Conservation (phyloP, 2,888 invertebrate species). For the Perdita meconis region DNA sequence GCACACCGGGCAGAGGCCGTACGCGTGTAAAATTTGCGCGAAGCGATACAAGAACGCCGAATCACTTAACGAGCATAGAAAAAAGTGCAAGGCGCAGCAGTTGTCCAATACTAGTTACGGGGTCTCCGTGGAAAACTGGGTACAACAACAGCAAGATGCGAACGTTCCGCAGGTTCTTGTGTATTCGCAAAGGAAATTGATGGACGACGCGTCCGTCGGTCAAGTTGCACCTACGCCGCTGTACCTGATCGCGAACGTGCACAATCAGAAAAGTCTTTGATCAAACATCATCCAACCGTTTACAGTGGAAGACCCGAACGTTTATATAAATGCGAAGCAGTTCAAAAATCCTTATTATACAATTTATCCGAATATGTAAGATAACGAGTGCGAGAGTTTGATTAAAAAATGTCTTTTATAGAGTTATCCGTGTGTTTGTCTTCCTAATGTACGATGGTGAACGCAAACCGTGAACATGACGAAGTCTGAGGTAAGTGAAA, state of each 20-base stretch:
- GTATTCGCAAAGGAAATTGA: constrained; percentile 76
- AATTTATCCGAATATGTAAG: constrained; percentile 80
- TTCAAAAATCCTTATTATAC: constrained; percentile 78
- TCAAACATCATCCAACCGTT: constrained; percentile 76
- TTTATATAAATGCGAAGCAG: constrained; percentile 76
- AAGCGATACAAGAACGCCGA: constrained; percentile 80
- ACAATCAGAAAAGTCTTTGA: constrained; percentile 72
- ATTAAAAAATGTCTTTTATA: constrained; percentile 51
- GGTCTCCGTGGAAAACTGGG: constrained; percentile 62
- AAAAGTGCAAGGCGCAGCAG: constrained; percentile 80
- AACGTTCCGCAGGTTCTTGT: constrained; percentile 70
- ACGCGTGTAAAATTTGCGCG: constrained; percentile 81
- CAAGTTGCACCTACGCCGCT: constrained; percentile 69
- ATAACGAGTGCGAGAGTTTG: constrained; percentile 35
- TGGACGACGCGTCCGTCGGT: constrained; percentile 68
- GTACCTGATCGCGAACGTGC: constrained; percentile 77
- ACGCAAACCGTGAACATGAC: background rate
- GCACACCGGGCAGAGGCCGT: constrained; percentile 81
- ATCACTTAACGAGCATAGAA: constrained; percentile 80
- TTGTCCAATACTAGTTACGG: constrained; percentile 58
- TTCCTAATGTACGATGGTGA: background rate
- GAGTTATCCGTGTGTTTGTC: constrained; percentile 2
- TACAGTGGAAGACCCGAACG: constrained; percentile 74
- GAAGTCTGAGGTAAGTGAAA: constrained; percentile 12
- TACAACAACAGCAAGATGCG: constrained; percentile 54